A percentile compares a stretch with the other conserved stretches of the same genome.
Conservation (phyloP, 2,888 invertebrate species). For the Luperina testacea region DNA sequence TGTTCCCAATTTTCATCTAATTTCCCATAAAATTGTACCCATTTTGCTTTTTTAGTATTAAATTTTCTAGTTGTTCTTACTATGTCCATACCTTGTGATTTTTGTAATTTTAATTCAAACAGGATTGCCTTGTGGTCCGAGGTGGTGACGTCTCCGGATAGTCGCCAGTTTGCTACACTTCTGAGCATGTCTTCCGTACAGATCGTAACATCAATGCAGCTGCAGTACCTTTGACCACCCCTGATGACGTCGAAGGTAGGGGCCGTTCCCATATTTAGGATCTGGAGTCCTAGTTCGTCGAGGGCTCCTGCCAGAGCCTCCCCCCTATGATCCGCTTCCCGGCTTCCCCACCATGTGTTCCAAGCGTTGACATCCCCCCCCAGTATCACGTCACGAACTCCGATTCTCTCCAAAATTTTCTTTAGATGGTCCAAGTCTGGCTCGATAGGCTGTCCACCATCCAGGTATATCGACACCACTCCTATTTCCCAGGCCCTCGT, state of each 20-base stretch:
- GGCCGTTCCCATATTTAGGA: neutral
- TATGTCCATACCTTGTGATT: neutral
- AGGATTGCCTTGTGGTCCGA: constrained; percentile 2
- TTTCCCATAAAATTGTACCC: constrained; percentile 1
- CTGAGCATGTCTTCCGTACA: constrained; percentile 5
- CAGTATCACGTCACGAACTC: no score
- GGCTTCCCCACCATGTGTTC: no score
- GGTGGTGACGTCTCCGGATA: neutral
- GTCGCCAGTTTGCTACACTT: neutral
- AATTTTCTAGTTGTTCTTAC: neutral
- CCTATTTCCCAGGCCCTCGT: neutral
- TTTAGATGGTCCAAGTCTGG: neutral
- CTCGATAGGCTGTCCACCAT: neutral
- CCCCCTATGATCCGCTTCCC: no score
- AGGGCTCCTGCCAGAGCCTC: no score
- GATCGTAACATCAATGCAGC: neutral
- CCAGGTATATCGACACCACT: neutral
- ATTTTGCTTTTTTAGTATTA: constrained; percentile 13
- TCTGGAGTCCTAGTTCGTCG: no score
- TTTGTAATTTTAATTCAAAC: constrained; percentile 1
- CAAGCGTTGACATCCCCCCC: no score
- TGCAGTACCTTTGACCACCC: neutral
- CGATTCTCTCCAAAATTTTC: neutral
- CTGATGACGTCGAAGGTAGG: neutral
- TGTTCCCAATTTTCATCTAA: neutral